Evolutionary conservation across 2,797 vertebrate genomes (phyloP).

Genomic region (Tamandua tetradactyla): DNA sequence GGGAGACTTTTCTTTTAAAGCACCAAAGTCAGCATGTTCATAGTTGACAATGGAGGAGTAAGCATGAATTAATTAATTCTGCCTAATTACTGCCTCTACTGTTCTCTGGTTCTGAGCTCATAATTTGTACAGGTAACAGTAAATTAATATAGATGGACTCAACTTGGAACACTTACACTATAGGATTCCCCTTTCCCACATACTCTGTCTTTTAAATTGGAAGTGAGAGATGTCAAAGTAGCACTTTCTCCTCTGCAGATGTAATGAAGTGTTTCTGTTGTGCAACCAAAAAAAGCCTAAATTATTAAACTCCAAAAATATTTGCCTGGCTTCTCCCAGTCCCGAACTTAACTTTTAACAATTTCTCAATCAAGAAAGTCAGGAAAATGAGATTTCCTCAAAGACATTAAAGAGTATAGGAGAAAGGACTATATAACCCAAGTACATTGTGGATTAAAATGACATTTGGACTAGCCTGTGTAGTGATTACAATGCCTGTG

Average conservation of each 20-base stretch:
- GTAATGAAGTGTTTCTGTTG: not conserved
- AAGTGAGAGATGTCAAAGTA: not conserved
- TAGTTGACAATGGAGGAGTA: not conserved
- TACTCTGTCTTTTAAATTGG: not conserved
- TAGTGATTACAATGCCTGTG: not conserved
- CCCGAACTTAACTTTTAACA: not conserved
- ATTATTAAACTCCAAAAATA: not conserved
- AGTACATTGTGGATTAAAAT: not conserved
- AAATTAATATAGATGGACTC: not conserved
- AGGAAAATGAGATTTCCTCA: not conserved
- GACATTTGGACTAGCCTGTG: not conserved
- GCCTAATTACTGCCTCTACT: not conserved
- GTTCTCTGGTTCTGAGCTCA: not conserved
- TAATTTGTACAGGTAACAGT: not conserved
- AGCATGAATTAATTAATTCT: not conserved
- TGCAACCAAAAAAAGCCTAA: not conserved
- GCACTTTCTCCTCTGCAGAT: not conserved
- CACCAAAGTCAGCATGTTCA: not conserved
- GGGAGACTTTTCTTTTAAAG: constrained; percentile 10
- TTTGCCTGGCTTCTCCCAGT: not conserved
- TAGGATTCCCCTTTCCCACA: not conserved
- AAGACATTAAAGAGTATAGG: not conserved
- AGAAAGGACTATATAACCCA: not conserved
- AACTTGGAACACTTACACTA: not conserved
- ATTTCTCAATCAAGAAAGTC: not conserved